These are phyloP conservation scores for Lomographa bimaculata DNA, from an alignment of 2,888 invertebrate species.

Conservation along the genomic window DNA sequence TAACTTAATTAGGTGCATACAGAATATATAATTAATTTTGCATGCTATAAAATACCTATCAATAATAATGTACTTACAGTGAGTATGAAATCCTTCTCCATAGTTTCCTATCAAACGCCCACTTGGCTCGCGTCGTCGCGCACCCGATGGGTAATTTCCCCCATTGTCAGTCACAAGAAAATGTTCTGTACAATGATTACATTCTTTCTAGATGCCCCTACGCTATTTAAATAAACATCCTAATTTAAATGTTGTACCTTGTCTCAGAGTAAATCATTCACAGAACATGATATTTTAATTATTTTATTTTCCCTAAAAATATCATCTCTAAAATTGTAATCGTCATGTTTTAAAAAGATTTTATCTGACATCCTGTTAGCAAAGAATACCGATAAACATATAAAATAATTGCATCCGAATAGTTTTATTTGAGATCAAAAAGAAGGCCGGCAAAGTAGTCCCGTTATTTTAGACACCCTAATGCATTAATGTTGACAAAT, in stretches of 20 bases:
- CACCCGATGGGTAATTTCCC: slow-evolving; percentile 76
- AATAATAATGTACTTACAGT: too few species aligned
- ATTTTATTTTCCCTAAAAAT: too few species aligned
- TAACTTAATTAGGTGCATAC: too few species aligned
- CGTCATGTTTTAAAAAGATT: neutral
- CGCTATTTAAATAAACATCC: too few species aligned
- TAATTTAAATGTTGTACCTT: too few species aligned
- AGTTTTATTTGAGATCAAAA: slow-evolving; percentile 39
- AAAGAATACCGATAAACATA: slow-evolving; percentile 32
- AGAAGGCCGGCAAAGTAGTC: slow-evolving; percentile 36
- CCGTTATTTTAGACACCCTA: slow-evolving; percentile 38
- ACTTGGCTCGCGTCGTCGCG: slow-evolving; percentile 60
- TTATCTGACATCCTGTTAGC: slow-evolving; percentile 23
- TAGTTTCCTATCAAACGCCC: slow-evolving; percentile 40
- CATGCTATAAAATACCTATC: too few species aligned
- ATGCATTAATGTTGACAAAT: slow-evolving; percentile 49
- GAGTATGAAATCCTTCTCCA: slow-evolving; percentile 50
- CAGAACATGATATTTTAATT: too few species aligned
- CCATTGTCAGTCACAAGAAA: slow-evolving; percentile 78
- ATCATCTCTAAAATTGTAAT: neutral
- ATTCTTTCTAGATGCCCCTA: slow-evolving; percentile 16
- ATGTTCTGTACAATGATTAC: slow-evolving; percentile 41
- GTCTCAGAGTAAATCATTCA: too few species aligned
- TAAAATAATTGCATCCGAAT: slow-evolving; percentile 32
- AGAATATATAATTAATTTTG: too few species aligned